These are phyloP conservation scores for Drosophila affinis DNA, from an alignment of 2,888 invertebrate genomes.

Conservation along the genomic window DNA sequence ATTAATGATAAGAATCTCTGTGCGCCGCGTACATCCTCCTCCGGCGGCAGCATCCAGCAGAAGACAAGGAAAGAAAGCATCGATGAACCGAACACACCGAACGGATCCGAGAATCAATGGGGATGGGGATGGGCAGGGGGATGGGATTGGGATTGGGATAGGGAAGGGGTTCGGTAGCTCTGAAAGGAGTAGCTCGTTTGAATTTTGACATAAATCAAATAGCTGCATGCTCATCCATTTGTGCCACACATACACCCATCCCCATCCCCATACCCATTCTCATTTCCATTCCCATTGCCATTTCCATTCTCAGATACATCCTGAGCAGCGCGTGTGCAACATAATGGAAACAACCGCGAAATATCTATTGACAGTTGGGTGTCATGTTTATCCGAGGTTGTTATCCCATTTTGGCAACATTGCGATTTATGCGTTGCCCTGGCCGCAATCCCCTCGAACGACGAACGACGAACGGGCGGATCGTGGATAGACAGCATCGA, in stretches of 20 bases:
- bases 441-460: slow-evolving; percentile 9
- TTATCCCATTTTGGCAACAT: slow-evolving; percentile 82
- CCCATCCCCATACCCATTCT: slow-evolving; percentile 17
- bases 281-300: slow-evolving; percentile 27
- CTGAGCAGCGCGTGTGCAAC: slow-evolving; percentile 62
- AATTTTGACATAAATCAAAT: slow-evolving; percentile 84
- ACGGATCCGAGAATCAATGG: slow-evolving; percentile 4
- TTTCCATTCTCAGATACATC: slow-evolving; percentile 42
- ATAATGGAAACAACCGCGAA: slow-evolving; percentile 83
- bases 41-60: slow-evolving; percentile 46
- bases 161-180: not conserved
- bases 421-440: slow-evolving; percentile 80
- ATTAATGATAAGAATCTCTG: slow-evolving; percentile 82
- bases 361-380: slow-evolving; percentile 84
- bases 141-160: not conserved
- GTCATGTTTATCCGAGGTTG: slow-evolving; percentile 84
- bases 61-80: slow-evolving; percentile 10
- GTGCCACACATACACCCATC: slow-evolving; percentile 12
- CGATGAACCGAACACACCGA: not conserved
- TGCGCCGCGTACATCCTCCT: slow-evolving; percentile 38
- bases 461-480: slow-evolving; percentile 61
- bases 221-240: slow-evolving; percentile 76
- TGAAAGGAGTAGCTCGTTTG: slow-evolving; percentile 71
- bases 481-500: slow-evolving; percentile 44
- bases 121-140: not conserved